Evolutionary conservation across 2,113 vertebrate species (phyloP).

Genomic region (Hippocampus guttulatus): DNA sequence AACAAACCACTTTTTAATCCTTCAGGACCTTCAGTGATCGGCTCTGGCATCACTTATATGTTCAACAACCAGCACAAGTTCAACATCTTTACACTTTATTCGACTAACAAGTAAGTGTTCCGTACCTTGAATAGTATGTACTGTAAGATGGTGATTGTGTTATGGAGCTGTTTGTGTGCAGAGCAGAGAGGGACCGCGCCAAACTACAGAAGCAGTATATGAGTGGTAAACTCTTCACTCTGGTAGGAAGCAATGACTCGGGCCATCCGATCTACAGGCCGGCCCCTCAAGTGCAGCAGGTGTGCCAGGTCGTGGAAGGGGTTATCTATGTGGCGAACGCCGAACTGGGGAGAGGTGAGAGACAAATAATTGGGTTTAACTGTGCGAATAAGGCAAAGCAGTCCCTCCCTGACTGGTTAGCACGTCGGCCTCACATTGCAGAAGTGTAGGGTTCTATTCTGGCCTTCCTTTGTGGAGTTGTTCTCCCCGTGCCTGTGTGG

Average conservation of each 20-base stretch:
- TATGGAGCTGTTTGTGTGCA: slow-evolving; percentile 49
- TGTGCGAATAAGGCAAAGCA: background rate
- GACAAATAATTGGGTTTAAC: slow-evolving; percentile 1
- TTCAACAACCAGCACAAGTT: slow-evolving; percentile 64
- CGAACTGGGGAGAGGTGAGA: slow-evolving; percentile 80
- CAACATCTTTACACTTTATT: slow-evolving; percentile 67
- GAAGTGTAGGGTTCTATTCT: no score
- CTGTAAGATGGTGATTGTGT: background rate
- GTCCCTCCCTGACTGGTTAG: no score
- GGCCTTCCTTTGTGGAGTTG: no score
- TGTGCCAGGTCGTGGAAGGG: slow-evolving; percentile 84
- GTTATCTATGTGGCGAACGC: slow-evolving; percentile 94
- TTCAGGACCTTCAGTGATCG: slow-evolving; percentile 45
- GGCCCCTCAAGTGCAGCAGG: slow-evolving; percentile 83
- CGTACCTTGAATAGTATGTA: background rate
- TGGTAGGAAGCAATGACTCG: slow-evolving; percentile 65
- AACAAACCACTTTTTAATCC: background rate
- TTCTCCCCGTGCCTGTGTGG: no score
- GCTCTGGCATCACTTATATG: slow-evolving; percentile 65
- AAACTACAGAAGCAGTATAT: slow-evolving; percentile 73
- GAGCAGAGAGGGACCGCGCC: slow-evolving; percentile 84
- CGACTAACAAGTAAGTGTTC: slow-evolving; percentile 55
- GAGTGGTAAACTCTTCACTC: slow-evolving; percentile 83
- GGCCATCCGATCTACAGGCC: slow-evolving; percentile 66
- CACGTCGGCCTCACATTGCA: no score